phyloP scores from a whole-genome alignment of 1,140 invertebrate genomes.

The Hyles vespertilio region DNA sequence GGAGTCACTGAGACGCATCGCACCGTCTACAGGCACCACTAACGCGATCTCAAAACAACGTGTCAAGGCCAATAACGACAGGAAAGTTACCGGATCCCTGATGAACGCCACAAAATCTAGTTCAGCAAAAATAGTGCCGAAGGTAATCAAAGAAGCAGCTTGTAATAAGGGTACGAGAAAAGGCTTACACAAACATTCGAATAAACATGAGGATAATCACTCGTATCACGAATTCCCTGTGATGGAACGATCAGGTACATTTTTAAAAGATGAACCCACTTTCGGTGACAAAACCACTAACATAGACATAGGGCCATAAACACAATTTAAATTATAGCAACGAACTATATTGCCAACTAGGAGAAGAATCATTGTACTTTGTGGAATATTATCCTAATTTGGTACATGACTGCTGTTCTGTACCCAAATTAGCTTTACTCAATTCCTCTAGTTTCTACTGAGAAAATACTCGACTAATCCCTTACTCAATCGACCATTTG shows the following conservation, averaged over 20 bases:
- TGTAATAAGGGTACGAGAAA: neutral
- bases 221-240: conserved; percentile 38
- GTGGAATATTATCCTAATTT: too few relatives aligned
- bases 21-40: neutral
- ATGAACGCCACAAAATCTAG: conserved; percentile 65
- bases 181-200: neutral
- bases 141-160: conserved; percentile 30
- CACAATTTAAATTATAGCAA: too few relatives aligned
- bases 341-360: too few relatives aligned
- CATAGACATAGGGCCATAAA: conserved; percentile 31
- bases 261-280: conserved; percentile 81
- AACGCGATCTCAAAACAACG: neutral
- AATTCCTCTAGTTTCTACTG: too few relatives aligned
- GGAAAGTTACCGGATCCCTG: conserved; percentile 38
- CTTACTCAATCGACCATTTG: too few relatives aligned
- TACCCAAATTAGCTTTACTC: too few relatives aligned
- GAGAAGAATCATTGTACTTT: too few relatives aligned
- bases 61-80: conserved; percentile 5
- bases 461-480: too few relatives aligned
- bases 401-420: too few relatives aligned
- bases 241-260: conserved; percentile 81
- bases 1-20: neutral
- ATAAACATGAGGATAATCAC: conserved; percentile 17
- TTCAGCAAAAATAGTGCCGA: conserved; percentile 56
- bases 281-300: conserved; percentile 45